phyloP scores from a whole-genome alignment of 2,888 invertebrate genomes.

The Caenorhabditis becei region DNA sequence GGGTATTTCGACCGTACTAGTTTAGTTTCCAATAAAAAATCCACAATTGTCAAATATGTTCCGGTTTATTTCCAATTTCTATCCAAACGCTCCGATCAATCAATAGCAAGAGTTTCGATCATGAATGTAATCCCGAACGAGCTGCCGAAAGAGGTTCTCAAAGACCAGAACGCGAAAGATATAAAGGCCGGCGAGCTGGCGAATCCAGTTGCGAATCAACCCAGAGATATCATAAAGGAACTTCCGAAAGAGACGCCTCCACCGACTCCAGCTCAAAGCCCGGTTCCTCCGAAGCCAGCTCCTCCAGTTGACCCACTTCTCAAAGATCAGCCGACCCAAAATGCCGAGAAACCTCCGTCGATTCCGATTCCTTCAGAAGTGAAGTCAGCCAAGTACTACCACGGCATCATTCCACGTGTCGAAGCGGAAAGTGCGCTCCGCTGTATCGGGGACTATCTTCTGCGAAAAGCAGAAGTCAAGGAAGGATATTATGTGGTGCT shows the following conservation, averaged over 20 bases:
- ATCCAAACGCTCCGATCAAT: neutral
- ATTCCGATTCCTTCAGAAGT: neutral
- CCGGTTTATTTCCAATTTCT: neutral
- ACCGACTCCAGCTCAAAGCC: neutral
- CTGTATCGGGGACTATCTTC: conserved; percentile 71
- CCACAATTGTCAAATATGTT: too few relatives aligned
- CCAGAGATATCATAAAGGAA: too few relatives aligned
- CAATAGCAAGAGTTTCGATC: neutral
- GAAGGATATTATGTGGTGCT: conserved; percentile 47
- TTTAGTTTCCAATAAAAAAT: neutral
- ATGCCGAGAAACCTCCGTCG: neutral
- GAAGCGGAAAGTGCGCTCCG: conserved; percentile 70
- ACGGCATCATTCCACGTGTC: conserved; percentile 73
- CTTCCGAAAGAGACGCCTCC: neutral
- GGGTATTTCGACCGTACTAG: neutral
- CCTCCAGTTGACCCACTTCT: neutral
- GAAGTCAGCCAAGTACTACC: conserved; percentile 68
- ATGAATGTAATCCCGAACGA: neutral
- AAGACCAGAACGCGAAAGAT: neutral
- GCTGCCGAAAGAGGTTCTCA: neutral
- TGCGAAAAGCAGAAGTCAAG: conserved; percentile 69
- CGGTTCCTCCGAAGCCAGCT: neutral
- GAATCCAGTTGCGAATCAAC: too few relatives aligned
- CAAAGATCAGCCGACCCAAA: neutral
- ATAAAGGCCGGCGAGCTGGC: too few relatives aligned